Conservation (phyloP, 2,888 invertebrate genomes). For the Slavum lentiscoides region DNA sequence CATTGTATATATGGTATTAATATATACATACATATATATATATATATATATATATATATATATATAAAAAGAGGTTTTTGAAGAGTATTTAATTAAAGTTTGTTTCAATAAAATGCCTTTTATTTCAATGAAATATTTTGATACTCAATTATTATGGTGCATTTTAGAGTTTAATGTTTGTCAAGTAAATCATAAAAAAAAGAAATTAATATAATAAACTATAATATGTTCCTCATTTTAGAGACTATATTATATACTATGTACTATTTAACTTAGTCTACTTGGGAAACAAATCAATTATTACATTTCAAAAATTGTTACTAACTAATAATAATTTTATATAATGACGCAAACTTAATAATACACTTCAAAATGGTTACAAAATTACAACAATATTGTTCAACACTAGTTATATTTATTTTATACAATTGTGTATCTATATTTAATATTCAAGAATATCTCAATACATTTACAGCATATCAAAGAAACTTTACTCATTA, state of each 20-base stretch:
- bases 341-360: slow-evolving; percentile 39
- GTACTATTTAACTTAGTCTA: slow-evolving; percentile 21
- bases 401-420: slow-evolving; percentile 10
- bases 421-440: slow-evolving; percentile 9
- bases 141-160: neutral
- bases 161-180: neutral
- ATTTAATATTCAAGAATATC: slow-evolving; percentile 1
- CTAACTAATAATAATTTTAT: slow-evolving; percentile 34
- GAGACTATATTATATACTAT: neutral
- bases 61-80: neutral
- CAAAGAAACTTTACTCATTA: slow-evolving; percentile 6
- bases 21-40: too few species aligned
- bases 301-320: neutral
- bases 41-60: too few species aligned
- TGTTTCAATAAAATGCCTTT: neutral
- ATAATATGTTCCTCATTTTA: neutral
- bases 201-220: neutral
- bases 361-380: slow-evolving; percentile 25
- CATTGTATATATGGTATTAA: too few species aligned
- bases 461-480: slow-evolving; percentile 20
- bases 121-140: neutral
- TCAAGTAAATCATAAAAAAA: neutral
- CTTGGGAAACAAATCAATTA: slow-evolving; percentile 18
- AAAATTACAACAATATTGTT: slow-evolving; percentile 42
- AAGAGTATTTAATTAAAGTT: neutral